Base-by-base conservation (phyloP, 2,113 vertebrate genomes). In the Lamprologus tigripictilis region DNA sequence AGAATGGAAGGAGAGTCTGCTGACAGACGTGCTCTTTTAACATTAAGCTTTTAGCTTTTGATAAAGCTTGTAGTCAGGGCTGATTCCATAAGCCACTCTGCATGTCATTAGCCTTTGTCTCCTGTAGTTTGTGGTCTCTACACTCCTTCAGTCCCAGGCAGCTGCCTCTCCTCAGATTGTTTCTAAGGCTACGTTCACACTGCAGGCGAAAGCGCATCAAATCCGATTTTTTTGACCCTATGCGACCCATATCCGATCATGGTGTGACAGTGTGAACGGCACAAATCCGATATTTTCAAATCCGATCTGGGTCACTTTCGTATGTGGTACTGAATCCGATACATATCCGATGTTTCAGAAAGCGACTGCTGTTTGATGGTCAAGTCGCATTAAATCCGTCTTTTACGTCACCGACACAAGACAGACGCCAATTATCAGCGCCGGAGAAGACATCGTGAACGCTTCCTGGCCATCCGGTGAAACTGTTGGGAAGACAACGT, bases 191-290 rank as follows among this genome's bases (percentile, higher is more conserved):
- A 13, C 2, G 40, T 42, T 42, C 40, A 42, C 40, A 42, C 40
- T 13, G 40, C 40, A 42, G 40, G 40, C 2, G 40, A 42, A 42
- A 42, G 40, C 5, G 11, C 40, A 42, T 42, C 40, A 42, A 42
- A 42, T 42, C 2, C 0, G 11, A 13, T 42, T 42, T 42, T 0
- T 6, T 3, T 42, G 40, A 42, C 40, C 40, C 40, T 42, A 1
- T 42, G 40, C 0, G 40, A 42, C 40, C 0, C 40, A 42, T 13
- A 42, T 13, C 40, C 0, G 37, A 42, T 42, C 11, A 42, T 42
- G 40, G 5, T 42, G 0, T 42, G 40, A 42, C 11, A 42, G 40
- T 42, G 40, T 42, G 40, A 42, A 42, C 5, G 5, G 40, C 40
- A 6, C 40, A 42, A 42, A 42, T 42, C 40, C 11, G 3, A 42